Evolutionary conservation across 2,797 vertebrate genomes (phyloP).

Genomic region (Setipinna tenuifilis): DNA sequence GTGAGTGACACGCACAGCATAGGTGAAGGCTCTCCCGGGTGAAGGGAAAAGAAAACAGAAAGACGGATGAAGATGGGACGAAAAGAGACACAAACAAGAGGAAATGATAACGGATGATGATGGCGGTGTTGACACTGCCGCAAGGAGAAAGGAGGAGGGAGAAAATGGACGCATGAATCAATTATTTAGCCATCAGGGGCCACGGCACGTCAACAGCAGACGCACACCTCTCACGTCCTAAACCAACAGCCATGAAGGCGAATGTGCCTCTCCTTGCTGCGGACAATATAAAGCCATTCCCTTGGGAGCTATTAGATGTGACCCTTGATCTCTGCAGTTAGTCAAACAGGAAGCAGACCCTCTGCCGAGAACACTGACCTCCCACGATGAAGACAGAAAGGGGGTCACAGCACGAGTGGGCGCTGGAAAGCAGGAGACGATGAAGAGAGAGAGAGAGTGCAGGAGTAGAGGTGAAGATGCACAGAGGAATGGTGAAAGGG

Average conservation of each 20-base stretch:
- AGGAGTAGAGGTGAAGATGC: background rate
- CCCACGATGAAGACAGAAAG: background rate
- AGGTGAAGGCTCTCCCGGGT: background rate
- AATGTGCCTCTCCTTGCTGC: background rate
- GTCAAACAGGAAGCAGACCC: background rate
- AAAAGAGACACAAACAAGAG: background rate
- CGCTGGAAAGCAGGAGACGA: background rate
- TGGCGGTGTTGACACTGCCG: background rate
- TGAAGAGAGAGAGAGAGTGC: background rate
- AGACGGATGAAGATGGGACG: background rate
- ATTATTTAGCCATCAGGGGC: background rate
- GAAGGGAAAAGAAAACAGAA: background rate
- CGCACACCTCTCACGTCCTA: background rate
- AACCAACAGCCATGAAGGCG: background rate
- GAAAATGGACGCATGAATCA: background rate
- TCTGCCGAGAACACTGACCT: background rate
- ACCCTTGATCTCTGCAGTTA: background rate
- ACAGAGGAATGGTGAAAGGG: background rate
- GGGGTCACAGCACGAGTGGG: background rate
- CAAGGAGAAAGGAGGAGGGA: background rate
- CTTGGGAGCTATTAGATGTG: background rate
- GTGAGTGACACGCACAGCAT: background rate
- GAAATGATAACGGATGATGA: background rate
- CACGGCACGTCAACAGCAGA: background rate
- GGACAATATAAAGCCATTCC: background rate